phyloP scores from a whole-genome alignment of 2,888 invertebrate genomes.

The Crioceris asparagi region DNA sequence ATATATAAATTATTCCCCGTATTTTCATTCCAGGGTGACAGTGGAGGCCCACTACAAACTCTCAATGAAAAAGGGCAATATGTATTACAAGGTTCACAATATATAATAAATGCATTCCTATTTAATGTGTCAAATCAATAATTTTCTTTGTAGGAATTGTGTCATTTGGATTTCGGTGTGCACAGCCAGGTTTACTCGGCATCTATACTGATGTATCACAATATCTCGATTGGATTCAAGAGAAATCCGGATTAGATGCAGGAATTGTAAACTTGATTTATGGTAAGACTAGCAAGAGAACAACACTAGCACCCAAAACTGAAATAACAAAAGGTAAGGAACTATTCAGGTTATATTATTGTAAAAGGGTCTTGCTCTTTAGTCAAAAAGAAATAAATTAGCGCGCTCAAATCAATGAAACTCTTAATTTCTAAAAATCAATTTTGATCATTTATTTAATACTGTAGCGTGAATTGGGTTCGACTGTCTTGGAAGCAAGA shows the following conservation, averaged over 20 bases:
- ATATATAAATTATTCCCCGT: too few relatives aligned
- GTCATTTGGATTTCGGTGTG: slow-evolving; percentile 58
- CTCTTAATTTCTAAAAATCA: too few relatives aligned
- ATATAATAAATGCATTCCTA: background rate
- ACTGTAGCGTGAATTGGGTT: too few relatives aligned
- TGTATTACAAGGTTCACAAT: slow-evolving; percentile 46
- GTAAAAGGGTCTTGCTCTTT: too few relatives aligned
- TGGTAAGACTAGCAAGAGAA: slow-evolving; percentile 4
- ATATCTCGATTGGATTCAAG: slow-evolving; percentile 45
- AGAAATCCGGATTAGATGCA: slow-evolving; percentile 21
- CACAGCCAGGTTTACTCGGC: slow-evolving; percentile 44
- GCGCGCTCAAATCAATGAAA: too few relatives aligned
- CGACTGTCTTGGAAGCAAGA: too few relatives aligned
- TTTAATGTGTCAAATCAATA: slow-evolving; percentile 1
- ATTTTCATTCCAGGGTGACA: slow-evolving; percentile 62
- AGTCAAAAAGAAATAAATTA: too few relatives aligned
- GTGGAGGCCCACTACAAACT: slow-evolving; percentile 60
- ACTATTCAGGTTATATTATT: too few relatives aligned
- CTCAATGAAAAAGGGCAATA: slow-evolving; percentile 40
- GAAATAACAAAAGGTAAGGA: too few relatives aligned
- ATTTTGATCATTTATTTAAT: too few relatives aligned
- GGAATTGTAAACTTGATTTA: slow-evolving; percentile 12
- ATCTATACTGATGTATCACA: slow-evolving; percentile 52
- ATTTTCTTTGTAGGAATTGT: slow-evolving; percentile 44
- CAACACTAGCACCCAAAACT: slow-evolving; percentile 2